phyloP scores from a whole-genome alignment of 2,797 vertebrate species.

The Oryzias sinensis region DNA sequence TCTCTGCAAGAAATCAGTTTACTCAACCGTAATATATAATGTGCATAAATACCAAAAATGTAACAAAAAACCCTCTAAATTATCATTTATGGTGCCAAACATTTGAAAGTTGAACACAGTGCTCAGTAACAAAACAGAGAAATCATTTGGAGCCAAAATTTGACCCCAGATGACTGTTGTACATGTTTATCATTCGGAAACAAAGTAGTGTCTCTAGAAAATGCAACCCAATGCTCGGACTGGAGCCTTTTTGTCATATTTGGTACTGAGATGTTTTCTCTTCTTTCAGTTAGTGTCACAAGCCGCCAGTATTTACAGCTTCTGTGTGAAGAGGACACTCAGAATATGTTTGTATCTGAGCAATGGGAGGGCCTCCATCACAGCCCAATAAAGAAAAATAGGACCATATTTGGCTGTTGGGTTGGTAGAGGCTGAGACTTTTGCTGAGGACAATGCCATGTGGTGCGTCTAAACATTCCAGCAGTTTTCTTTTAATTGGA shows the following conservation, averaged over 20 bases:
- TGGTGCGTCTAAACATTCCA: slow-evolving; percentile 64
- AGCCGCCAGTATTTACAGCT: slow-evolving; percentile 61
- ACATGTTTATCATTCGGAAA: slow-evolving; percentile 47
- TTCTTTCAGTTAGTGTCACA: slow-evolving; percentile 59
- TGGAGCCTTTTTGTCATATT: slow-evolving; percentile 41
- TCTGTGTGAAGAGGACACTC: slow-evolving; percentile 66
- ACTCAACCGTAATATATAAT: too few relatives aligned
- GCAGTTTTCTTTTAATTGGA: slow-evolving; percentile 42
- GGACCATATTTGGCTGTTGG: slow-evolving; percentile 74
- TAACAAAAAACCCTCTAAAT: too few relatives aligned
- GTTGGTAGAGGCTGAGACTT: slow-evolving; percentile 61
- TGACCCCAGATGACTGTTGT: slow-evolving; percentile 26
- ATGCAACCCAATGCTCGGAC: slow-evolving; percentile 20
- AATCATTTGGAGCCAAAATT: slow-evolving; percentile 41
- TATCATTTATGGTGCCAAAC: too few relatives aligned
- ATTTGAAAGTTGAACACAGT: slow-evolving; percentile 28
- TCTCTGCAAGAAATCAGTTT: too few relatives aligned
- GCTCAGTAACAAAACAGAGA: slow-evolving; percentile 27
- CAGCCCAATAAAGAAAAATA: slow-evolving; percentile 67
- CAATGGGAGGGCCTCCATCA: slow-evolving; percentile 68
- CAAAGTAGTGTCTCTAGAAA: slow-evolving; percentile 21
- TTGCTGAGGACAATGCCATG: slow-evolving; percentile 63
- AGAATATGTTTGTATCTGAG: slow-evolving; percentile 62
- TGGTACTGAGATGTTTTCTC: slow-evolving; percentile 40
- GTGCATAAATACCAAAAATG: too few relatives aligned